These are phyloP conservation scores for Notoglanidium macrostoma DNA, from an alignment of 2,797 vertebrate genomes.

Conservation along the genomic window DNA sequence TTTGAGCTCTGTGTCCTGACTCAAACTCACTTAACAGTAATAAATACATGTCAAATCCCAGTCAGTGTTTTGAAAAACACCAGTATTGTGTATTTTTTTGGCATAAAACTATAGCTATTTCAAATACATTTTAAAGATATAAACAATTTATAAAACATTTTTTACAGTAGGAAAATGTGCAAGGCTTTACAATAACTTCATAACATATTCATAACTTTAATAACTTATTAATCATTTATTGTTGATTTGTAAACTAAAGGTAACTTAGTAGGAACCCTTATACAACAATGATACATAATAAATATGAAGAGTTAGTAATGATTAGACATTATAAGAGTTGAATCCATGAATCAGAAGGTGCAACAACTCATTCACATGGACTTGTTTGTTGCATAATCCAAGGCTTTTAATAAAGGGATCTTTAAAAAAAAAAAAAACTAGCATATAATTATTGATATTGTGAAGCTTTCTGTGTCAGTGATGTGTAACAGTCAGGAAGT, in stretches of 20 bases:
- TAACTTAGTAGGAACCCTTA: not conserved
- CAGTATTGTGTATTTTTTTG: not conserved
- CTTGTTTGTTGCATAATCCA: not conserved
- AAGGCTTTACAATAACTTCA: not conserved
- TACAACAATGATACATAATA: not conserved
- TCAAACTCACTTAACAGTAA: conserved; percentile 51
- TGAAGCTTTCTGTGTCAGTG: not conserved
- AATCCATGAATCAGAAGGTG: not conserved
- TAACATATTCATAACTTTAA: not conserved
- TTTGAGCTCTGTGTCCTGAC: conserved; percentile 61
- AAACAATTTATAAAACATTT: not conserved
- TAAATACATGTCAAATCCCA: conserved; percentile 45
- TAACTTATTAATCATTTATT: not conserved
- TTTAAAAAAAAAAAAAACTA: not conserved
- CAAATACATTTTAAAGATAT: not conserved
- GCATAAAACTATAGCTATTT: not conserved
- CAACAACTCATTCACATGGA: not conserved
- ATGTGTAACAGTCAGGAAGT: not conserved
- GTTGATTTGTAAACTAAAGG: not conserved
- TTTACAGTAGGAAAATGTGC: not conserved
- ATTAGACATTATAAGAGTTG: not conserved
- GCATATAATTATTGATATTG: not conserved
- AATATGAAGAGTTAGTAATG: not conserved
- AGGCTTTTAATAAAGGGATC: too few relatives aligned
- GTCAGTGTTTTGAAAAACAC: not conserved